A percentile compares a stretch with the other conserved stretches of the same genome.
Evolutionary conservation across 2,797 vertebrate species (phyloP).

Genomic region (Coregonus ussuriensis): DNA sequence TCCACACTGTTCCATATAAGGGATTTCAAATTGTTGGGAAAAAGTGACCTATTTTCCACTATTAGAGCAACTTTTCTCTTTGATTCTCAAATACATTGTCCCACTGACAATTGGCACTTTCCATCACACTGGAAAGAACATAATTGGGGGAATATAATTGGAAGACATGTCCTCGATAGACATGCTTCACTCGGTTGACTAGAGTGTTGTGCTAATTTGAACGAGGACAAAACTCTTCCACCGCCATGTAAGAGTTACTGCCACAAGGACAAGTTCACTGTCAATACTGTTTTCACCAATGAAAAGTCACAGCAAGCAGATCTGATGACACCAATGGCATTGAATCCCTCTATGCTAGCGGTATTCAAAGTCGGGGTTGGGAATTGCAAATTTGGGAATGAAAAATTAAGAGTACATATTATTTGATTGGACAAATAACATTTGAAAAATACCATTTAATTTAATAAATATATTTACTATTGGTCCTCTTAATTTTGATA

Average conservation of each 20-base stretch:
- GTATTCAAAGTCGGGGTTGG: no score
- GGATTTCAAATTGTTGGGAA: no score
- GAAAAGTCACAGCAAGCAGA: background rate
- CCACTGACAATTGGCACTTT: background rate
- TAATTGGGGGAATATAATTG: constrained; percentile 2
- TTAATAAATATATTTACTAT: no score
- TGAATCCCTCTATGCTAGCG: background rate
- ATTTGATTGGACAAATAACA: no score
- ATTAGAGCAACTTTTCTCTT: background rate
- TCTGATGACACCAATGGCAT: background rate
- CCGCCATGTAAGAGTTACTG: background rate
- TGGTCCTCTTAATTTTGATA: no score
- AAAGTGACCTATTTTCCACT: background rate
- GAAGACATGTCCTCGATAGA: background rate
- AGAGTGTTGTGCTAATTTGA: background rate
- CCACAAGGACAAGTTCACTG: background rate
- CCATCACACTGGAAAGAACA: background rate
- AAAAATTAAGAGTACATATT: no score
- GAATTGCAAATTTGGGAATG: no score
- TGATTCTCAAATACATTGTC: background rate
- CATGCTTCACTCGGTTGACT: background rate
- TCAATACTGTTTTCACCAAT: background rate
- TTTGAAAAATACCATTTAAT: no score
- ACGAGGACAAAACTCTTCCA: background rate
- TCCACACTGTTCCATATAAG: background rate